Percentiles rank a stretch among this genome's conserved stretches.
Evolutionary conservation across 2,888 invertebrate species (phyloP).

Genomic region (Macrosiphum euphorbiae): DNA sequence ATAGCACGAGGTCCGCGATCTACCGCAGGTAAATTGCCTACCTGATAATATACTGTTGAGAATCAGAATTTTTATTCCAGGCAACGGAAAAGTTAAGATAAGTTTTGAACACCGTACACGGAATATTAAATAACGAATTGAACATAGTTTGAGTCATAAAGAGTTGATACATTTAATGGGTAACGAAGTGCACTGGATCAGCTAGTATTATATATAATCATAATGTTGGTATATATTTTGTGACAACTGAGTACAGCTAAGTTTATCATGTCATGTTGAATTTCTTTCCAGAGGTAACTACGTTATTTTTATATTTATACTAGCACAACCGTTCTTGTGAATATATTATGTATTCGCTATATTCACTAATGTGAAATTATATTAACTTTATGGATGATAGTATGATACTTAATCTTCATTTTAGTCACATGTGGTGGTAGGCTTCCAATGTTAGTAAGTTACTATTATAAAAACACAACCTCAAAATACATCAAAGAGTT

Average conservation of each 20-base stretch:
- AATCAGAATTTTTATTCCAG: too few relatives aligned
- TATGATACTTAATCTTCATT: background rate
- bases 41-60: too few relatives aligned
- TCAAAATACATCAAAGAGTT: background rate
- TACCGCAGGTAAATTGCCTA: too few relatives aligned
- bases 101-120: too few relatives aligned
- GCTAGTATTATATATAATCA: background rate
- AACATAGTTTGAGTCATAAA: too few relatives aligned
- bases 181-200: too few relatives aligned
- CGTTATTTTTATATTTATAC: background rate
- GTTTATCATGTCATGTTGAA: background rate
- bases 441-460: background rate
- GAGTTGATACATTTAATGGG: too few relatives aligned
- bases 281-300: background rate
- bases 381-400: background rate
- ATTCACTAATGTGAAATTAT: background rate
- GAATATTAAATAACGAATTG: too few relatives aligned
- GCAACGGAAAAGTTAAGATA: too few relatives aligned
- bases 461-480: background rate
- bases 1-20: too few relatives aligned
- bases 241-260: background rate
- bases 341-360: background rate
- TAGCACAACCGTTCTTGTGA: background rate
- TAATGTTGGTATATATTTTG: background rate
- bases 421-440: background rate